A percentile compares a stretch with the other conserved stretches of the same genome.
Conservation (phyloP, 2,797 vertebrate genomes). For the Sebastolobus alascanus region DNA sequence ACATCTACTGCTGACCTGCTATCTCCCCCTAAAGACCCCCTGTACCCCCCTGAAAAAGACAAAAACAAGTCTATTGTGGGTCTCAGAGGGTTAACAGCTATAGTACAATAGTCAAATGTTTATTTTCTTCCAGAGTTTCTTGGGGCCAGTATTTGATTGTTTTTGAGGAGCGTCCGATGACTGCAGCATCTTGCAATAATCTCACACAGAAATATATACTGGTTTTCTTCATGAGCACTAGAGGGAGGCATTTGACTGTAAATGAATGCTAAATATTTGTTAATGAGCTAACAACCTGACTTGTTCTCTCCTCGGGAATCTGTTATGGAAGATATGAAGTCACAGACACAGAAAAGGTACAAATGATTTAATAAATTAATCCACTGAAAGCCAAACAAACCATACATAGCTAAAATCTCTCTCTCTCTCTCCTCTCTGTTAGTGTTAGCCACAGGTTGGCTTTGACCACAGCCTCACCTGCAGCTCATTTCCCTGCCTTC, state of each 20-base stretch:
- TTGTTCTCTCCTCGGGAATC: conserved; percentile 12
- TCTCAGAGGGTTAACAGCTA: no score
- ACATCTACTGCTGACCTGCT: no score
- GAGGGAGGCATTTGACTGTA: conserved; percentile 69
- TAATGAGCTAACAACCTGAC: neutral
- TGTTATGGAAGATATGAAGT: neutral
- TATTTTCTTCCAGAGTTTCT: neutral
- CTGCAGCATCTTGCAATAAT: neutral
- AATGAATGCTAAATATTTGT: conserved; percentile 48
- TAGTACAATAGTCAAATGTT: neutral
- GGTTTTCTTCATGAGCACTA: conserved; percentile 56
- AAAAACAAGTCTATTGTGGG: no score
- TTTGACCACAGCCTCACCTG: conserved; percentile 71
- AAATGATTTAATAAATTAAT: conserved; percentile 1
- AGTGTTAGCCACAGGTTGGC: conserved; percentile 33
- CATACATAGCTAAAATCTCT: neutral
- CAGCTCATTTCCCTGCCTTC: conserved; percentile 76
- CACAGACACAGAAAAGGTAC: neutral
- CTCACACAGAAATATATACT: neutral
- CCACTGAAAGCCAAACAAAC: neutral
- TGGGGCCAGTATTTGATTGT: neutral
- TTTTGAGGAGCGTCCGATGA: neutral
- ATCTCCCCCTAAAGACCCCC: no score
- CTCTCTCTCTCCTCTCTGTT: conserved; percentile 1
- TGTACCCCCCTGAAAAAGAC: no score